Conservation (phyloP, 2,888 invertebrate genomes). For the Agriopis marginaria region DNA sequence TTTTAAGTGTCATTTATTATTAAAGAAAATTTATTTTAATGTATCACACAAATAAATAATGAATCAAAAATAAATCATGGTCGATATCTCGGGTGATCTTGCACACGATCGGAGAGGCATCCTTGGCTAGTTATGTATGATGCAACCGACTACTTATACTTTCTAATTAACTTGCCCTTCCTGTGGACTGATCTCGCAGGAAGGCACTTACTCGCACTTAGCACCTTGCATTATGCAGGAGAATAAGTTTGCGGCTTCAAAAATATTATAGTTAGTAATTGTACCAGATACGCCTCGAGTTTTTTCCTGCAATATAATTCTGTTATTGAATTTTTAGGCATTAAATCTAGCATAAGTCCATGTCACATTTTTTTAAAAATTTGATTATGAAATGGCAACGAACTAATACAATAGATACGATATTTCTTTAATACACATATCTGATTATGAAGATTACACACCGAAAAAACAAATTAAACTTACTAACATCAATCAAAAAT, state of each 20-base stretch:
- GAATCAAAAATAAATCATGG: not conserved
- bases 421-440: too few species aligned
- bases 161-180: conserved; percentile 69
- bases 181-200: conserved; percentile 57
- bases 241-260: conserved; percentile 31
- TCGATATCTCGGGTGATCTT: conserved; percentile 44
- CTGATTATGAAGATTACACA: too few species aligned
- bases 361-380: too few species aligned
- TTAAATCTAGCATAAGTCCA: too few species aligned
- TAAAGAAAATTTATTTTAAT: too few species aligned
- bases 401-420: too few species aligned
- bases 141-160: conserved; percentile 66
- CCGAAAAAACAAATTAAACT: too few species aligned
- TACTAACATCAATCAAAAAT: too few species aligned
- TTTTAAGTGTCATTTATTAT: not conserved
- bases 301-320: not conserved
- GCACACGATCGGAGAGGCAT: conserved; percentile 49
- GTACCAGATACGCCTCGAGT: not conserved
- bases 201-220: conserved; percentile 54
- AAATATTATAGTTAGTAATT: conserved; percentile 32
- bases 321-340: too few species aligned
- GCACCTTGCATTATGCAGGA: conserved; percentile 48
- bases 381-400: too few species aligned
- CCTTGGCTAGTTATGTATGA: conserved; percentile 50
- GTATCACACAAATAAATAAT: too few species aligned